phyloP scores from a whole-genome alignment of 2,797 vertebrate genomes.

The Gymnocypris eckloni region DNA sequence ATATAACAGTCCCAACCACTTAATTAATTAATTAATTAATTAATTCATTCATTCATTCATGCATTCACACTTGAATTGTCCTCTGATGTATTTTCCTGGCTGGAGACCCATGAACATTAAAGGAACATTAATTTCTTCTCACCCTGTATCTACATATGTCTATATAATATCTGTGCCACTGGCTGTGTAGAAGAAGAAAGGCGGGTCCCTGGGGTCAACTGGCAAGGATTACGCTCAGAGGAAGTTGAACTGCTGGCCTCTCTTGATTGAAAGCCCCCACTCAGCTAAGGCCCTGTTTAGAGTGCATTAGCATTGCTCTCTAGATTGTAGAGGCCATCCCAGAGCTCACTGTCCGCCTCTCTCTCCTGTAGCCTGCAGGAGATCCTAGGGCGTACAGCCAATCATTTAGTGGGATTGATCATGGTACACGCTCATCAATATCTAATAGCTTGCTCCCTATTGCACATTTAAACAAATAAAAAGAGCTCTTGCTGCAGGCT shows the following conservation, averaged over 20 bases:
- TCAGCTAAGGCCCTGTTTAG: conserved; percentile 81
- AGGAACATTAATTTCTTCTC: conserved; percentile 78
- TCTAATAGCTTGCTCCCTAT: conserved; percentile 69
- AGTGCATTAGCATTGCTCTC: conserved; percentile 83
- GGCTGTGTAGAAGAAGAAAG: conserved; percentile 70
- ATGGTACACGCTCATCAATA: conserved; percentile 78
- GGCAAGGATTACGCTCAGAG: conserved; percentile 80
- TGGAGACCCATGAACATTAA: conserved; percentile 70
- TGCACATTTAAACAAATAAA: conserved; percentile 74
- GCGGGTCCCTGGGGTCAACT: conserved; percentile 74
- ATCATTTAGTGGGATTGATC: conserved; percentile 83
- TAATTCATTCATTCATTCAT: conserved; percentile 29
- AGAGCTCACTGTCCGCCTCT: neutral
- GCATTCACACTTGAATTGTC: conserved; percentile 65
- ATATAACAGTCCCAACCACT: neutral
- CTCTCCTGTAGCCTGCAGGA: conserved; percentile 64
- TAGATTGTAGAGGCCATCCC: conserved; percentile 66
- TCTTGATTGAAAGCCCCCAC: conserved; percentile 82
- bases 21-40: conserved; percentile 52
- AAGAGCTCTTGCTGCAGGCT: conserved; percentile 5
- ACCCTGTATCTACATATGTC: conserved; percentile 82
- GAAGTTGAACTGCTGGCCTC: conserved; percentile 82
- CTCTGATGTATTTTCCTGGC: conserved; percentile 74
- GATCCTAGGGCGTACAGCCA: conserved; percentile 71
- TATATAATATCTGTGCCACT: conserved; percentile 82